A percentile compares a stretch with the other conserved stretches of the same genome.
phyloP scores from a whole-genome alignment of 2,797 vertebrate species.

The Podargus strigoides region DNA sequence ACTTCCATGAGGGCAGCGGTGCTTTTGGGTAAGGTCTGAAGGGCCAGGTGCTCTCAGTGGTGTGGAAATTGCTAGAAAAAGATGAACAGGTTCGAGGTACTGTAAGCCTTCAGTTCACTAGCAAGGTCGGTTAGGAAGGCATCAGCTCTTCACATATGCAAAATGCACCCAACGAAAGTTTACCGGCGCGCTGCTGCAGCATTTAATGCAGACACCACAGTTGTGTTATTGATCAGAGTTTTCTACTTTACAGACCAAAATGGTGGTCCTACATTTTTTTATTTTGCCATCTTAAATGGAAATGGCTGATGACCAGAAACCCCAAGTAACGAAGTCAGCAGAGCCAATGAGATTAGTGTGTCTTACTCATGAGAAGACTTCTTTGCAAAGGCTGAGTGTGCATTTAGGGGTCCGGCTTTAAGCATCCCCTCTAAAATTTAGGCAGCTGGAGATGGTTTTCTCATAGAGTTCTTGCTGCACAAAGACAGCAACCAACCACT shows the following conservation, averaged over 20 bases:
- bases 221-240: not conserved
- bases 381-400: not conserved
- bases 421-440: not conserved
- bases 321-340: not conserved
- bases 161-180: not conserved
- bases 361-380: not conserved
- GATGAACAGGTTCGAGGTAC: not conserved
- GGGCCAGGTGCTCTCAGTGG: fast-evolving
- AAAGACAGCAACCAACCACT: not conserved
- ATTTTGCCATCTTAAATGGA: not conserved
- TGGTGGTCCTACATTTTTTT: not conserved
- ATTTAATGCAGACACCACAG: not conserved
- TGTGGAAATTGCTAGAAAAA: not conserved
- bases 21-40: not conserved
- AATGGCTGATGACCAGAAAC: not conserved
- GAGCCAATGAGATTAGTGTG: not conserved
- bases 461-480: not conserved
- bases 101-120: not conserved
- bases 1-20: not conserved
- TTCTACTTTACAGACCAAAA: not conserved
- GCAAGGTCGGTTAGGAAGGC: not conserved
- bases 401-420: not conserved
- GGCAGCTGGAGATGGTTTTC: not conserved
- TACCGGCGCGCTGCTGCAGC: not conserved
- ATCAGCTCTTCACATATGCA: not conserved